A percentile compares a stretch with the other conserved stretches of the same genome.
phyloP scores from a whole-genome alignment of 1,140 invertebrate species.

The Scaptomyza graminum region DNA sequence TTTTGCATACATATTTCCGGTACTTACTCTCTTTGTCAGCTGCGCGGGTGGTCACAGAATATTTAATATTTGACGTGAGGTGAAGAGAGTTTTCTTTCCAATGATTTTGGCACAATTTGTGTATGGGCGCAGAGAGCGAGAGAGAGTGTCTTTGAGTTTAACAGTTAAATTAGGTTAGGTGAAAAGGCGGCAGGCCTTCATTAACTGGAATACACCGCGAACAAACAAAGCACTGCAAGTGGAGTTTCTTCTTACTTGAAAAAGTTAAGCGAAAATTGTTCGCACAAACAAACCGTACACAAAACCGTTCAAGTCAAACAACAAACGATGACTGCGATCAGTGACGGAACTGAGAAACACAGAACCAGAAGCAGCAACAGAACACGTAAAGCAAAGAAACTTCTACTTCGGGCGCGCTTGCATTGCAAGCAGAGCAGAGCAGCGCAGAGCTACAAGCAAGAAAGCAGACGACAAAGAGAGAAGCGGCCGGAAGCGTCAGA shows the following conservation, averaged over 20 bases:
- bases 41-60: constrained; percentile 57
- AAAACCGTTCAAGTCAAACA: constrained; percentile 74
- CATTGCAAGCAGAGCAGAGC: constrained; percentile 25
- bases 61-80: not conserved
- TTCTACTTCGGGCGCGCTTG: constrained; percentile 17
- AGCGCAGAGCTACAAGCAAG: constrained; percentile 6
- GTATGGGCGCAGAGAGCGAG: too few species aligned
- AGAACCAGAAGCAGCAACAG: constrained; percentile 41
- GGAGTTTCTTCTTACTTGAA: constrained; percentile 2
- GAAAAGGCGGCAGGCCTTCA: constrained; percentile 24
- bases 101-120: not conserved
- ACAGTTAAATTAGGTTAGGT: constrained; percentile 23
- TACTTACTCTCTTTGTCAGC: constrained; percentile 63
- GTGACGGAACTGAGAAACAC: constrained; percentile 41
- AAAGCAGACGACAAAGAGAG: constrained; percentile 37
- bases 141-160: not conserved
- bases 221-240: constrained; percentile 30
- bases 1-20: constrained; percentile 59
- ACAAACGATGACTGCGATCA: constrained; percentile 65
- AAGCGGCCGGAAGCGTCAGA: constrained; percentile 43
- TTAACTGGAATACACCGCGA: constrained; percentile 18
- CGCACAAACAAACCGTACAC: constrained; percentile 34
- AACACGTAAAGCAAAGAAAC: constrained; percentile 25
- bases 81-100: constrained; percentile 1
- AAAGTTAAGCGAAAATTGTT: constrained; percentile 17